A percentile compares a stretch with the other conserved stretches of the same genome.
These are phyloP conservation scores for Teleopsis dalmanni DNA, from an alignment of 1,140 invertebrate genomes.

Conservation along the genomic window DNA sequence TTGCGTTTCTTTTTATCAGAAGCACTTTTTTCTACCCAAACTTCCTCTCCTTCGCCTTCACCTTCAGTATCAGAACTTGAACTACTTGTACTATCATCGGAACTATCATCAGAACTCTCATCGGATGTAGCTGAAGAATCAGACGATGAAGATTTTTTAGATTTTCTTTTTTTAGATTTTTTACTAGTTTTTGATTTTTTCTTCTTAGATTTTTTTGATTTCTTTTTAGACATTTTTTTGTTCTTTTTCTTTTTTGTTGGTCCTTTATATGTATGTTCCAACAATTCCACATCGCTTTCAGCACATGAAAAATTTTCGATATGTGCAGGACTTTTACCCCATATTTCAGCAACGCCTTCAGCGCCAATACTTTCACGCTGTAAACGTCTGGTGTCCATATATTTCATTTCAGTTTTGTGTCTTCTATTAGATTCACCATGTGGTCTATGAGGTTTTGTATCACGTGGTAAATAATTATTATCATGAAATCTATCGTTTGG, in stretches of 20 bases:
- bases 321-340: conserved; percentile 63
- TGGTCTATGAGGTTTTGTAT: conserved; percentile 29
- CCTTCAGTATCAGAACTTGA: conserved; percentile 14
- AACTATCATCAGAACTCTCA: conserved; percentile 17
- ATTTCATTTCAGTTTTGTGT: conserved; percentile 32
- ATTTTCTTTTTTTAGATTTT: conserved; percentile 48
- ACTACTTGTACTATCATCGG: conserved; percentile 6
- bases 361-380: conserved; percentile 66
- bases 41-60: conserved; percentile 15
- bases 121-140: conserved; percentile 17
- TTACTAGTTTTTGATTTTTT: conserved; percentile 53
- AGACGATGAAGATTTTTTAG: conserved; percentile 29
- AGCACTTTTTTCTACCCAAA: conserved; percentile 34
- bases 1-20: conserved; percentile 27
- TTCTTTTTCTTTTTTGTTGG: conserved; percentile 48
- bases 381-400: conserved; percentile 56
- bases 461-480: conserved; percentile 15
- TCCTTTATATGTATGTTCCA: conserved; percentile 46
- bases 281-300: conserved; percentile 24
- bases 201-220: conserved; percentile 50
- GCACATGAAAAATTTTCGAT: conserved; percentile 48
- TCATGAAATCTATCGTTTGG: conserved; percentile 42
- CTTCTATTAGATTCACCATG: conserved; percentile 1
- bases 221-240: conserved; percentile 46
- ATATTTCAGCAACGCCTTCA: conserved; percentile 57